Evolutionary conservation across 2,797 vertebrate species (phyloP).

Genomic region (Lagocephalus sceleratus): DNA sequence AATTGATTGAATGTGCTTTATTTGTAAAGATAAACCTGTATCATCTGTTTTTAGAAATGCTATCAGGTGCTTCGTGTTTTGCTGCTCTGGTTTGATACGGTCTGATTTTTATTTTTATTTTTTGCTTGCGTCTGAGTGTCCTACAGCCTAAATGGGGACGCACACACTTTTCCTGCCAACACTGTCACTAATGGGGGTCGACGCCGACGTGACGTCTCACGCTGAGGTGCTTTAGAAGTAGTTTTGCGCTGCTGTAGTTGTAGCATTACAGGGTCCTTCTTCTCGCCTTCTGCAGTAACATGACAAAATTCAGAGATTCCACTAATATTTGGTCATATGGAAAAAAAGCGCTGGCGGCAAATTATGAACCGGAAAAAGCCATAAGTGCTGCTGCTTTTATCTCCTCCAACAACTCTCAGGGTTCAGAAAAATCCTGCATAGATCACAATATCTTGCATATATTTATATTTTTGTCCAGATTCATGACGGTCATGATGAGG

Average conservation of each 20-base stretch:
- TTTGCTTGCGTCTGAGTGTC: slow-evolving; percentile 33
- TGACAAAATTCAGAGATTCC: slow-evolving; percentile 1
- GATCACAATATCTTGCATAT: slow-evolving; percentile 22
- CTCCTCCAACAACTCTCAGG: slow-evolving; percentile 29
- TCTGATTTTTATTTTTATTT: slow-evolving; percentile 15
- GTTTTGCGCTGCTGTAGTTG: slow-evolving; percentile 15
- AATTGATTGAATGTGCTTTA: slow-evolving; percentile 12
- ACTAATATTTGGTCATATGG: slow-evolving; percentile 3
- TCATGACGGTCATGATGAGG: slow-evolving; percentile 27
- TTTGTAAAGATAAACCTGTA: slow-evolving; percentile 3
- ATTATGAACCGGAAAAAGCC: slow-evolving; percentile 3
- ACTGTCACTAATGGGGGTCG: slow-evolving; percentile 22
- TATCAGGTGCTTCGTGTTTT: no score
- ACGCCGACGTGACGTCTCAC: slow-evolving; percentile 29
- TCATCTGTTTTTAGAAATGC: no score
- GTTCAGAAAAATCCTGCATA: slow-evolving; percentile 22
- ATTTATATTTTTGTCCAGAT: slow-evolving; percentile 48
- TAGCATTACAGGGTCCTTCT: slow-evolving; percentile 20
- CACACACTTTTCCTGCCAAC: slow-evolving; percentile 15
- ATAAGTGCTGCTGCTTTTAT: slow-evolving; percentile 16
- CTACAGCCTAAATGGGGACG: slow-evolving; percentile 27
- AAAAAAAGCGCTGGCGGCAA: slow-evolving; percentile 5
- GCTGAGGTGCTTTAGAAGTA: slow-evolving; percentile 17
- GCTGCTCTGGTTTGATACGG: no score
- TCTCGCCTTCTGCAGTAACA: not conserved